Evolutionary conservation across 2,888 invertebrate species (phyloP).

Genomic region (Clunio marinus): DNA sequence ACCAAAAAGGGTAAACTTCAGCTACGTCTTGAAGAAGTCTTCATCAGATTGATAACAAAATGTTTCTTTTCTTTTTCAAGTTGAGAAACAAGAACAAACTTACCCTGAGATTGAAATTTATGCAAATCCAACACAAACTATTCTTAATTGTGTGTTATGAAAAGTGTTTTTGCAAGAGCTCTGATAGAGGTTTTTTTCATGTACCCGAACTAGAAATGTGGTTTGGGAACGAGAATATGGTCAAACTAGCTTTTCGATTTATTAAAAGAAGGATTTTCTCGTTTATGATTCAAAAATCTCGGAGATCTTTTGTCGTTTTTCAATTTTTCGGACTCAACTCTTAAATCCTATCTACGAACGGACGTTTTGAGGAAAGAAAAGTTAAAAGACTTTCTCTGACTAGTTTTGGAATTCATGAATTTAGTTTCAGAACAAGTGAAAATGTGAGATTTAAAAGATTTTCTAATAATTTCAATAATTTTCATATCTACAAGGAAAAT

Average conservation of each 20-base stretch:
- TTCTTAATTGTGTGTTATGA: slow-evolving; percentile 38
- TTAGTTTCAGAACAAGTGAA: neutral
- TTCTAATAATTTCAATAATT: slow-evolving; percentile 11
- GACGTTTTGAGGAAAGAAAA: neutral
- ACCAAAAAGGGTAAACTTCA: slow-evolving; percentile 4
- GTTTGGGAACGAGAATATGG: neutral
- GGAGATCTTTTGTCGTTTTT: neutral
- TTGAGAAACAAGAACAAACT: neutral
- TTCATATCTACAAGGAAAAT: neutral
- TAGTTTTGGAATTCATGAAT: neutral
- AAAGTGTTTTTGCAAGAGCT: slow-evolving; percentile 34
- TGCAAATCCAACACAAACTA: slow-evolving; percentile 39
- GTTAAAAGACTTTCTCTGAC: too few relatives aligned
- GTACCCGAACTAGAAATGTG: neutral
- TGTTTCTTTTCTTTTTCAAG: neutral
- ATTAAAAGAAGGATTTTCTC: slow-evolving; percentile 22
- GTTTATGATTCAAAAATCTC: slow-evolving; percentile 23
- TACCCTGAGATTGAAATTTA: slow-evolving; percentile 33
- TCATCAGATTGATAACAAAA: slow-evolving; percentile 38
- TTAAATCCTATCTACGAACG: neutral
- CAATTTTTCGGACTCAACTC: neutral
- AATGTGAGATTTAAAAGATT: slow-evolving; percentile 30
- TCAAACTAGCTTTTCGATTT: slow-evolving; percentile 38
- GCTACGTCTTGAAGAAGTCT: slow-evolving; percentile 13
- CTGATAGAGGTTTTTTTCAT: slow-evolving; percentile 27